These are phyloP conservation scores for Eulacestoma nigropectus DNA, from an alignment of 2,113 vertebrate species.

Conservation along the genomic window DNA sequence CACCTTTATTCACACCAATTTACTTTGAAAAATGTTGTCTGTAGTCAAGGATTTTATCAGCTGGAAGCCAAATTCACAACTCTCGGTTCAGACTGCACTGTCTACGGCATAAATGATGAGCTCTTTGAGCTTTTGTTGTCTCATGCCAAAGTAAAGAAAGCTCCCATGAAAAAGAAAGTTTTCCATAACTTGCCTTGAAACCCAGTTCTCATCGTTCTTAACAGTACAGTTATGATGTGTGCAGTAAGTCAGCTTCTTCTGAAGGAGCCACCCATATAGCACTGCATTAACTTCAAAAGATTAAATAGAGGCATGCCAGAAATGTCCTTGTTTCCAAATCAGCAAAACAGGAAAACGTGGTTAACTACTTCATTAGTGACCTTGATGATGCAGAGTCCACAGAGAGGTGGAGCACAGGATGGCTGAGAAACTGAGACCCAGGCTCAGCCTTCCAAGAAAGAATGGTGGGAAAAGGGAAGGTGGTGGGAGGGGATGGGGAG, in stretches of 20 bases:
- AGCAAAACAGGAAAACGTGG: neutral
- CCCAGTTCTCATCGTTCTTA: neutral
- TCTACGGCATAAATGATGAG: neutral
- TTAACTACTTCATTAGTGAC: neutral
- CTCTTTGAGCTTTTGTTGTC: neutral
- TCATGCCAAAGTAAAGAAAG: neutral
- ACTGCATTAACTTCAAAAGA: neutral
- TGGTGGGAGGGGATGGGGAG: neutral
- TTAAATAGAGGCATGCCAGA: neutral
- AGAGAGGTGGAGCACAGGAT: neutral
- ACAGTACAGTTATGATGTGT: neutral
- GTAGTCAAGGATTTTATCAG: neutral
- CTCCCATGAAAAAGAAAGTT: neutral
- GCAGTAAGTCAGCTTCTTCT: neutral
- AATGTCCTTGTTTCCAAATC: neutral
- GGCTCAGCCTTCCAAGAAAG: neutral
- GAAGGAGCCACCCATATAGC: neutral
- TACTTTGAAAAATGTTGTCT: neutral
- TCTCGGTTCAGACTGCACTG: neutral
- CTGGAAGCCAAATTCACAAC: neutral
- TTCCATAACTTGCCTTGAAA: neutral
- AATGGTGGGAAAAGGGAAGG: neutral
- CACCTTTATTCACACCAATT: neutral
- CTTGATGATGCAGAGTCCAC: neutral
- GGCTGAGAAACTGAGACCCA: neutral